Evolutionary conservation across 2,113 vertebrate species (phyloP).

Genomic region (Urocolius indicus): DNA sequence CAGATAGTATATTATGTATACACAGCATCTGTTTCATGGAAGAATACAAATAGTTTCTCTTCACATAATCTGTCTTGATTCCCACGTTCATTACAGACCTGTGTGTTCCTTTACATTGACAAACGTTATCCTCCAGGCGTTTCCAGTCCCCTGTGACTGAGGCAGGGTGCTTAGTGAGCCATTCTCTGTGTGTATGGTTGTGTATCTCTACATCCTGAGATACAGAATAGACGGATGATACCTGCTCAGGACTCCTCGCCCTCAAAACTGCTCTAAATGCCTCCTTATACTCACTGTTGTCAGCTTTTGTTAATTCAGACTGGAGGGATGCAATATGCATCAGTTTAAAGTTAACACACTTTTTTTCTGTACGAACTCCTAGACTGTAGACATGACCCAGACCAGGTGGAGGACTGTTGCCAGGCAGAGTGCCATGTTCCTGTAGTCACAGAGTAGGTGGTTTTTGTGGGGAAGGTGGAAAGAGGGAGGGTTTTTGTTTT

Average conservation of each 20-base stretch:
- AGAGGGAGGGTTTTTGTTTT: conserved; percentile 54
- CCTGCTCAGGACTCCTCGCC: neutral
- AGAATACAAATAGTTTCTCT: conserved; percentile 1
- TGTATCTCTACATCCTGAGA: neutral
- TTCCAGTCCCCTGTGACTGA: neutral
- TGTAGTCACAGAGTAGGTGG: conserved; percentile 39
- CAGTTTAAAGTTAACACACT: neutral
- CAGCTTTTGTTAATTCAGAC: neutral
- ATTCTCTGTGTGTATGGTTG: neutral
- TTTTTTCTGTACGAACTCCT: neutral
- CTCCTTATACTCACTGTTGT: neutral
- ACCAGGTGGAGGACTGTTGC: conserved; percentile 3
- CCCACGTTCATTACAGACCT: neutral
- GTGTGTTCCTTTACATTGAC: neutral
- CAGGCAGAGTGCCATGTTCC: conserved; percentile 41
- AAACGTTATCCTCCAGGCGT: neutral
- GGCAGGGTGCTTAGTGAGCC: neutral
- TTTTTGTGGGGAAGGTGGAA: conserved; percentile 65
- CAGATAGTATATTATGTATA: neutral
- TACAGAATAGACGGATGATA: neutral
- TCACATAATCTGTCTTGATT: neutral
- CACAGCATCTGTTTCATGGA: neutral
- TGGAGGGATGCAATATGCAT: neutral
- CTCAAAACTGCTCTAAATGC: neutral
- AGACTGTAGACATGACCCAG: neutral